Evolutionary conservation across 2,113 vertebrate genomes (phyloP).

Genomic region (Ammospiza nelsoni): DNA sequence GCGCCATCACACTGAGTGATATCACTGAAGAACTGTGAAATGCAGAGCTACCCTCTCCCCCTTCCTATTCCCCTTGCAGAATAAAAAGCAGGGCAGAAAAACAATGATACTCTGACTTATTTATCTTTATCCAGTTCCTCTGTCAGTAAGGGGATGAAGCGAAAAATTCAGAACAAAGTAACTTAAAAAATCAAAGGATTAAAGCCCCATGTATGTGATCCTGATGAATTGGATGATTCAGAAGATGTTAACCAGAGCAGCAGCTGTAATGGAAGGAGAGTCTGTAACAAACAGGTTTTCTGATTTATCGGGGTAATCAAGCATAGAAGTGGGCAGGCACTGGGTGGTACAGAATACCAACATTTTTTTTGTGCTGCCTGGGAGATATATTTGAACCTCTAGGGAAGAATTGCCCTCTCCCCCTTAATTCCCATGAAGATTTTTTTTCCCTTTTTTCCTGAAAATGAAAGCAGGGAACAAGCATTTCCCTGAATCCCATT

Average conservation of each 20-base stretch:
- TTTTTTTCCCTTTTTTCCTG: background rate
- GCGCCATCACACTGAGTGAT: background rate
- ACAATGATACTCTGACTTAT: constrained; percentile 39
- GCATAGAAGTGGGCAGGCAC: constrained; percentile 69
- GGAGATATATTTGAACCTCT: constrained; percentile 48
- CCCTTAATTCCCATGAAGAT: constrained; percentile 3
- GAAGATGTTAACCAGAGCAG: constrained; percentile 74
- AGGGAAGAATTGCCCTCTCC: constrained; percentile 4
- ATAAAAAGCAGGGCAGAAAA: constrained; percentile 34
- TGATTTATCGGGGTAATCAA: constrained; percentile 71
- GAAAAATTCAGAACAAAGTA: constrained; percentile 69
- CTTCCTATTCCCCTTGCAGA: background rate
- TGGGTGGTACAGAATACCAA: constrained; percentile 70
- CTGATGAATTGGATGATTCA: constrained; percentile 72
- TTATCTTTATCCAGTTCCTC: constrained; percentile 63
- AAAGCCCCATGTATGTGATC: constrained; percentile 44
- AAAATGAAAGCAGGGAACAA: background rate
- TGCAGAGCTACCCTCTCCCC: background rate
- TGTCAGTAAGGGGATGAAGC: constrained; percentile 55
- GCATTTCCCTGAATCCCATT: background rate
- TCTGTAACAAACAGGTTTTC: constrained; percentile 64
- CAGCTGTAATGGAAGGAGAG: constrained; percentile 69
- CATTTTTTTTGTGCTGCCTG: constrained; percentile 43
- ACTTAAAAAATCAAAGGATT: constrained; percentile 68
- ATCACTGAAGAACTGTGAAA: constrained; percentile 25